phyloP scores from a whole-genome alignment of 2,888 invertebrate genomes.

The Drosophila stalkeri region DNA sequence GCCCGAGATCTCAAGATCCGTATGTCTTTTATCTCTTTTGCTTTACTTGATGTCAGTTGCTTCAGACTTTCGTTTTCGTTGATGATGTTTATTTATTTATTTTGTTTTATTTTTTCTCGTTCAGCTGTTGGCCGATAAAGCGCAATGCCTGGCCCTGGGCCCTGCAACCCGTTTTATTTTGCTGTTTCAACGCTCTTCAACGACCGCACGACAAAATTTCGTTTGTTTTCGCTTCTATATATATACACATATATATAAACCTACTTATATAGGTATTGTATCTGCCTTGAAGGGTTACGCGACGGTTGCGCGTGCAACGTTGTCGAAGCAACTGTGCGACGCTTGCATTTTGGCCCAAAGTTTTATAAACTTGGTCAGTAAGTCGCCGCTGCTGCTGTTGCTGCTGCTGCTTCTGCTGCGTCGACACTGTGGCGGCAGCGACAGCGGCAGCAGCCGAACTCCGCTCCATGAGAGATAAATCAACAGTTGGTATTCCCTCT shows the following conservation, averaged over 20 bases:
- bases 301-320: constrained; percentile 73
- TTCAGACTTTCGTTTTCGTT: constrained; percentile 78
- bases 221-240: constrained; percentile 34
- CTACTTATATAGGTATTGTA: not conserved
- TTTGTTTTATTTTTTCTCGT: not conserved
- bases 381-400: constrained; percentile 34
- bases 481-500: constrained; percentile 69
- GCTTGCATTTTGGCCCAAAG: constrained; percentile 78
- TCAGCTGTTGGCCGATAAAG: constrained; percentile 63
- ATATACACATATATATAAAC: not conserved
- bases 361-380: constrained; percentile 81
- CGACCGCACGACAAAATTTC: constrained; percentile 58
- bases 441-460: constrained; percentile 31
- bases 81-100: constrained; percentile 22
- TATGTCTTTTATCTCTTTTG: constrained; percentile 11
- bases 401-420: constrained; percentile 22
- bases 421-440: constrained; percentile 9
- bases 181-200: constrained; percentile 43
- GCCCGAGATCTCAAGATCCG: constrained; percentile 45
- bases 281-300: constrained; percentile 25
- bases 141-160: constrained; percentile 71
- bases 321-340: constrained; percentile 77
- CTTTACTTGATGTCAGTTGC: not conserved
- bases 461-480: constrained; percentile 68
- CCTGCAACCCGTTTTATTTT: constrained; percentile 72